Base-by-base conservation (phyloP, 1,140 invertebrate species). In the Whitmania pigra region DNA sequence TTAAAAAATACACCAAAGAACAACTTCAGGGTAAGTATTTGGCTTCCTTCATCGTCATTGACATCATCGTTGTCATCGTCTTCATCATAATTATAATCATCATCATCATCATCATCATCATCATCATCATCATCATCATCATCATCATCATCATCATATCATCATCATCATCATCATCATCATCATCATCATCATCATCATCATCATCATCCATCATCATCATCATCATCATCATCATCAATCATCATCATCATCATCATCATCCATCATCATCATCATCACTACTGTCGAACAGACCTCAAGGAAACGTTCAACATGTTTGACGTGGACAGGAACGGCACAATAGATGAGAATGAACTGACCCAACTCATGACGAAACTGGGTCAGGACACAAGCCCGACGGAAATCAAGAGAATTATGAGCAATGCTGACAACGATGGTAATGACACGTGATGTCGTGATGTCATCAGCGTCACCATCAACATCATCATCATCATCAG, bases 301-400 rank as follows among this genome's bases (percentile, higher is more conserved):
- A 43, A 36, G 22, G 70, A 72, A 43, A 68, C 73, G 15, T 74
- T 74, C 63, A 60, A 74, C 27, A 74, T 74, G 6, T 74, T 74
- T 53, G 73, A 74, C 63, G 27, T 25, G 40, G 67, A 74, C 68
- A 53, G 54, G 31, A 70, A 74, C 66, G 70, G 70, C 3, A 67
- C n/a, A 36, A 74, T 74, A 29, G 55, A 53, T 27, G n/a, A 22
- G 49, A 67, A 27, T 31, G 73, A 74, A 67, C 53, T 74, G 70
- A 43, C 22, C n/a, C 40, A 72, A 15, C 49, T 74, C 22, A 74
- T 74, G 73, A 27, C 27, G 13, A 43, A 43, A 20, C 54, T 74
- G 7, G 70, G 73, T 27, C 72, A 73, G 29, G 72, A 73, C 20
- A 40, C 68, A 27, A 60, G 27, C 27, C 63, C 69, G 22, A 55